Percentiles rank a stretch among this genome's conserved stretches.
Evolutionary conservation across 2,888 invertebrate genomes (phyloP).

Genomic region (Eumerus sabulonum): DNA sequence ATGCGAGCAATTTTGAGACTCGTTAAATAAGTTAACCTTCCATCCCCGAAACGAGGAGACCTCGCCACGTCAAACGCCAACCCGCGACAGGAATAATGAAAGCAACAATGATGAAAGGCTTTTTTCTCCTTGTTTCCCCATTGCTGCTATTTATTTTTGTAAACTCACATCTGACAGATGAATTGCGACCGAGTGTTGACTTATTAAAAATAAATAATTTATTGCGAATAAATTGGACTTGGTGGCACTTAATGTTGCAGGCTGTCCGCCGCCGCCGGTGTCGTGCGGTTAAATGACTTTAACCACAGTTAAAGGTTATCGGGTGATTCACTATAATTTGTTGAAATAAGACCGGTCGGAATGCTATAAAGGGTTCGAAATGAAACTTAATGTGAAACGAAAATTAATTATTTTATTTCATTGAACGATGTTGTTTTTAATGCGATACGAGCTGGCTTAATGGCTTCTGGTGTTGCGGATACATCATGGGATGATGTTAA

Average conservation of each 20-base stretch:
- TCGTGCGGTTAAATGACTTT: too few species aligned
- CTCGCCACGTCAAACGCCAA: background rate
- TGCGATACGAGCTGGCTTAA: too few species aligned
- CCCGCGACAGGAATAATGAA: background rate
- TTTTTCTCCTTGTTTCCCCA: background rate
- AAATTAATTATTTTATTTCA: too few species aligned
- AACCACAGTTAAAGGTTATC: background rate
- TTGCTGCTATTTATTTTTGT: too few species aligned
- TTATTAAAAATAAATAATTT: constrained; percentile 32
- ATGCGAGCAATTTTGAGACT: background rate
- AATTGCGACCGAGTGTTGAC: background rate
- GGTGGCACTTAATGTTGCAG: too few species aligned
- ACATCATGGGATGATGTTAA: too few species aligned
- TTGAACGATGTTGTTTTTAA: too few species aligned
- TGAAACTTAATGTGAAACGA: too few species aligned
- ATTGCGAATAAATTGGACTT: background rate
- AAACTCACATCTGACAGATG: background rate
- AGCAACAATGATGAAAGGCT: background rate
- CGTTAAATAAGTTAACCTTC: constrained; percentile 16
- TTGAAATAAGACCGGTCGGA: too few species aligned
- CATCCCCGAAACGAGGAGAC: background rate
- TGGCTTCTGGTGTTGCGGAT: too few species aligned
- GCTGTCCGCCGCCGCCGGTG: too few species aligned
- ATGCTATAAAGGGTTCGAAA: background rate
- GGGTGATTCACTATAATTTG: too few species aligned